A percentile compares a stretch with the other conserved stretches of the same genome.
These are phyloP conservation scores for Ceyx cyanopectus DNA, from an alignment of 2,113 vertebrate species.

Conservation along the genomic window DNA sequence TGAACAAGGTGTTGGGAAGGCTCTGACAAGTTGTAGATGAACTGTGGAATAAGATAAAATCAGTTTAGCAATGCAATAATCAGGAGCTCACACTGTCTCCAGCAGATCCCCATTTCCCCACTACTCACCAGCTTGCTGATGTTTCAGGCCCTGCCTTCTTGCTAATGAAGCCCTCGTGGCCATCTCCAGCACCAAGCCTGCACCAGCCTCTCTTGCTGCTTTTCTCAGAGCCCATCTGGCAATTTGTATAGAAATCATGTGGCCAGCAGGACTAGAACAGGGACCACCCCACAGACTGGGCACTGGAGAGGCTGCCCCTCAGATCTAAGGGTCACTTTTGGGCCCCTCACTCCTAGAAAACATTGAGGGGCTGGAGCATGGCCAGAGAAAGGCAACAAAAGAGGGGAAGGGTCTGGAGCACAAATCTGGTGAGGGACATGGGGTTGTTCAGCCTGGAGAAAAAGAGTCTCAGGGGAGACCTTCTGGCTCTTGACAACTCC, in stretches of 20 bases:
- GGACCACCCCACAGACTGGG: neutral
- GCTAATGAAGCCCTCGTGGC: neutral
- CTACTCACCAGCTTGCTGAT: neutral
- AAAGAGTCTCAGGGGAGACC: neutral
- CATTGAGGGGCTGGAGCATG: neutral
- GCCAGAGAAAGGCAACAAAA: neutral
- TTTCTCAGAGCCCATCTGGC: neutral
- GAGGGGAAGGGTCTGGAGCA: neutral
- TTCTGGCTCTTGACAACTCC: neutral
- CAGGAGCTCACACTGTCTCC: neutral
- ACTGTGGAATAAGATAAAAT: neutral
- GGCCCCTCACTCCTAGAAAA: neutral
- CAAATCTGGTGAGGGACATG: neutral
- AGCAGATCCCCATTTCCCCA: fast-evolving
- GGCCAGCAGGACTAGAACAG: neutral
- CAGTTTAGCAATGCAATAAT: neutral
- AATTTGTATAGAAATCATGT: neutral
- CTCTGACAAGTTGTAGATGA: neutral
- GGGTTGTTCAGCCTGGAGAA: neutral
- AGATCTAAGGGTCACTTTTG: neutral
- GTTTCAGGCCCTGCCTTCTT: neutral
- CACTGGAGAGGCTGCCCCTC: neutral
- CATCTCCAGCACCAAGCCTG: neutral
- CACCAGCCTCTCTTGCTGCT: neutral
- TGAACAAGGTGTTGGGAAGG: neutral